Evolutionary conservation across 2,797 vertebrate species (phyloP).

Genomic region (Spinus pinus): DNA sequence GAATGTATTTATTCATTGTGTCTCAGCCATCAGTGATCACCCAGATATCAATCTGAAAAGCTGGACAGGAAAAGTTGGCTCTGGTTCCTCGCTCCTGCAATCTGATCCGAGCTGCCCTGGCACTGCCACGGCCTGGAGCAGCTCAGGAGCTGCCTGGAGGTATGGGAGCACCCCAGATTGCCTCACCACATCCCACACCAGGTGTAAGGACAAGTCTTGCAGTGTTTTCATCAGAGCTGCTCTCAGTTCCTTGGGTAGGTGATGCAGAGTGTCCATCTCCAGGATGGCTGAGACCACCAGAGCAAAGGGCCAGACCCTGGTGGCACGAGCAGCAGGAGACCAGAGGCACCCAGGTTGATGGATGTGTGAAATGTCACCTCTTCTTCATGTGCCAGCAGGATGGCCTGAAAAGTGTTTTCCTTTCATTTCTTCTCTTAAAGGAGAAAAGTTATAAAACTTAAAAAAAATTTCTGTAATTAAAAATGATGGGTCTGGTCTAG

Average conservation of each 20-base stretch:
- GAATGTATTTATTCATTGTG: slow-evolving; percentile 43
- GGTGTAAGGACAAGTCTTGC: background rate
- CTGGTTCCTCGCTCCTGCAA: accelerated
- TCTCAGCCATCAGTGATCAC: slow-evolving; percentile 12
- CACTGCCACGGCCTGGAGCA: background rate
- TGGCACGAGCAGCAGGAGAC: background rate
- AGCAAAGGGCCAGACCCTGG: background rate
- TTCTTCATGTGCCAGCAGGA: background rate
- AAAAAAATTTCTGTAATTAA: background rate
- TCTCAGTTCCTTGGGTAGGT: background rate
- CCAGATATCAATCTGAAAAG: slow-evolving; percentile 35
- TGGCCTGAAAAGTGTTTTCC: background rate
- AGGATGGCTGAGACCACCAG: background rate
- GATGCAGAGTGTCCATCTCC: background rate
- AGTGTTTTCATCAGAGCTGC: background rate
- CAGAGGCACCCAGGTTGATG: background rate
- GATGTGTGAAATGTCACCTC: background rate
- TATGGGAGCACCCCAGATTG: accelerated
- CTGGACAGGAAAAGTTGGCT: slow-evolving; percentile 22
- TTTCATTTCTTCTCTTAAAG: background rate
- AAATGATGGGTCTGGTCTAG: background rate
- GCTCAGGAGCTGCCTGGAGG: background rate
- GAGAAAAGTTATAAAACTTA: background rate
- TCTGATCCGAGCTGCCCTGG: background rate
- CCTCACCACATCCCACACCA: background rate